phyloP scores from a whole-genome alignment of 2,113 vertebrate species.

The Morone chrysops region DNA sequence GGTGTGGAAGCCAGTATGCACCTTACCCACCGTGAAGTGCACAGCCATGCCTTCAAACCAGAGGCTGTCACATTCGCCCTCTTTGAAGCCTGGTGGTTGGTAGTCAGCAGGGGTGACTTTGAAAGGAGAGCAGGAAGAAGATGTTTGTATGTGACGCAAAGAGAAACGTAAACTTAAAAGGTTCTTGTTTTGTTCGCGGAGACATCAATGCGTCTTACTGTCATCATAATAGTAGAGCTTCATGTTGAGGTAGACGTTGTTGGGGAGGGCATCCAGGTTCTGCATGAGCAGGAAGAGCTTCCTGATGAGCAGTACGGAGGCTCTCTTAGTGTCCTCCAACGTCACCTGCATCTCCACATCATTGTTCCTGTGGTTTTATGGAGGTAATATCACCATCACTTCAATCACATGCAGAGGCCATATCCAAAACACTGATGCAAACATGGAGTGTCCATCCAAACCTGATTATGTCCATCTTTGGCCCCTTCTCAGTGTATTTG shows the following conservation, averaged over 20 bases:
- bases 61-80: constrained; percentile 86
- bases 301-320: constrained; percentile 92
- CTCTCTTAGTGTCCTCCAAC: constrained; percentile 88
- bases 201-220: constrained; percentile 74
- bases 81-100: constrained; percentile 94
- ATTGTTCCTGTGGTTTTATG: constrained; percentile 70
- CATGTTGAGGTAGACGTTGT: constrained; percentile 91
- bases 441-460: constrained; percentile 41
- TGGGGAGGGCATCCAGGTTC: constrained; percentile 88
- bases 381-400: neutral
- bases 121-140: neutral
- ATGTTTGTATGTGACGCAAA: neutral
- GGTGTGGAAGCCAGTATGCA: constrained; percentile 90
- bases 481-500: constrained; percentile 90
- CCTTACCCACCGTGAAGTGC: constrained; percentile 90
- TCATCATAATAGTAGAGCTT: constrained; percentile 97
- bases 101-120: constrained; percentile 93
- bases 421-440: neutral
- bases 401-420: neutral
- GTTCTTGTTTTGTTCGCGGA: neutral
- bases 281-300: constrained; percentile 96
- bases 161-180: neutral
- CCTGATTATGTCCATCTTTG: constrained; percentile 85
- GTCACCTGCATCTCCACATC: constrained; percentile 70
- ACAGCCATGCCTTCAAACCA: constrained; percentile 91